phyloP scores from a whole-genome alignment of 1,140 invertebrate genomes.

The Leptopilina clavipes region DNA sequence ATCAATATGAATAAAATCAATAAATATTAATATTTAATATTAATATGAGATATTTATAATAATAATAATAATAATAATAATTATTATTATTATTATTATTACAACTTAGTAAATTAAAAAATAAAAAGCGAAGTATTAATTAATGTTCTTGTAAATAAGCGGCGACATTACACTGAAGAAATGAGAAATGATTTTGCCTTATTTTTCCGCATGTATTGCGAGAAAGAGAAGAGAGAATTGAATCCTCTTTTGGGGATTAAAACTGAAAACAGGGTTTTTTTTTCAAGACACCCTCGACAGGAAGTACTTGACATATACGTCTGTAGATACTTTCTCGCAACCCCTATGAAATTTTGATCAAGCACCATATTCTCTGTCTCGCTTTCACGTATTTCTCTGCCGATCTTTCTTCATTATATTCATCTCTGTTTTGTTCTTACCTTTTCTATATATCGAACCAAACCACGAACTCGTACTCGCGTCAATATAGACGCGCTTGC shows the following conservation, averaged over 20 bases:
- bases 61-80: too few species aligned
- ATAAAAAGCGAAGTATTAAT: too few species aligned
- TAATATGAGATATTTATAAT: too few species aligned
- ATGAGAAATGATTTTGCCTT: too few species aligned
- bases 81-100: too few species aligned
- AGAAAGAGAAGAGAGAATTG: neutral
- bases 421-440: constrained; percentile 51
- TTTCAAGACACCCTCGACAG: constrained; percentile 2
- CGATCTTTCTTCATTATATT: neutral
- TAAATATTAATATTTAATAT: too few species aligned
- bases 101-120: too few species aligned
- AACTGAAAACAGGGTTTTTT: neutral
- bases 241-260: neutral
- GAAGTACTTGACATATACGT: constrained; percentile 13
- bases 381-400: constrained; percentile 41
- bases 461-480: constrained; percentile 56
- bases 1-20: too few species aligned
- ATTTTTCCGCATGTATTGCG: too few species aligned
- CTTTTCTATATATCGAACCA: constrained; percentile 57
- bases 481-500: constrained; percentile 71
- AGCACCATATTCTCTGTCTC: neutral
- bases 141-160: too few species aligned
- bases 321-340: neutral
- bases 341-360: constrained; percentile 26
- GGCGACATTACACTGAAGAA: too few species aligned